A percentile compares a stretch with the other conserved stretches of the same genome.
Evolutionary conservation across 30 jellyfish, hydroid and myxozoan genomes (phyloP).

Genomic region (Pseudorhiza aurosa): DNA sequence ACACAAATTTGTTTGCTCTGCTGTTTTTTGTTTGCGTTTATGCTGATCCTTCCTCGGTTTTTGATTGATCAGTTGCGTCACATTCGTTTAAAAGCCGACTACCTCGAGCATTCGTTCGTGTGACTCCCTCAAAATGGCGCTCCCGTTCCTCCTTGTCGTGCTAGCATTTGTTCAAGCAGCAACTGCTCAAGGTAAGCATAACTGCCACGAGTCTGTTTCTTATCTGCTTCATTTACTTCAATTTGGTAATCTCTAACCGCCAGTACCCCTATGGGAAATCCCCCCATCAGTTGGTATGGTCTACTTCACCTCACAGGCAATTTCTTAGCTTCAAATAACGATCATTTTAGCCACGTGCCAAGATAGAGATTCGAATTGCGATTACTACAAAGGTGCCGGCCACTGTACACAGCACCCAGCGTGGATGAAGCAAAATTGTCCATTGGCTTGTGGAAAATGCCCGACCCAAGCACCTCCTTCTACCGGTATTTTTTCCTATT

Average conservation of each 20-base stretch:
- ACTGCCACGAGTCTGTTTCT: background rate
- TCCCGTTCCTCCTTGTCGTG: background rate
- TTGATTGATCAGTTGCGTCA: conserved; percentile 2
- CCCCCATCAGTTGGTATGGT: too few species aligned
- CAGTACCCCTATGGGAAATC: too few species aligned
- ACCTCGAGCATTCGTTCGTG: background rate
- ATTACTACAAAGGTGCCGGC: background rate
- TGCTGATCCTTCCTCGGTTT: background rate
- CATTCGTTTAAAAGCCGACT: background rate
- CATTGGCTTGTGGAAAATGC: background rate
- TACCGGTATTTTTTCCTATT: too few species aligned
- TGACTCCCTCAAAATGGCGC: background rate
- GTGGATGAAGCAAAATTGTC: conserved; percentile 24
- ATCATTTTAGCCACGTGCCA: background rate
- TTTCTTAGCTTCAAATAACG: too few species aligned
- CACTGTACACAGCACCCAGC: conserved; percentile 1
- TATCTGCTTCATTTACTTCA: background rate
- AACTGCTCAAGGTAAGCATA: background rate
- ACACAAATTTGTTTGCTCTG: background rate
- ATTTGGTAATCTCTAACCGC: too few species aligned
- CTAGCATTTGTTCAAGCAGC: background rate
- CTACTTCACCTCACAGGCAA: too few species aligned
- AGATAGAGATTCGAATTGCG: background rate
- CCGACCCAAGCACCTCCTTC: conserved; percentile 26
- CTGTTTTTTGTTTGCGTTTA: background rate